Percentiles rank a stretch among this genome's conserved stretches.
Evolutionary conservation across 2,113 vertebrate species (phyloP).

Genomic region (Drymodes brunneopygia): DNA sequence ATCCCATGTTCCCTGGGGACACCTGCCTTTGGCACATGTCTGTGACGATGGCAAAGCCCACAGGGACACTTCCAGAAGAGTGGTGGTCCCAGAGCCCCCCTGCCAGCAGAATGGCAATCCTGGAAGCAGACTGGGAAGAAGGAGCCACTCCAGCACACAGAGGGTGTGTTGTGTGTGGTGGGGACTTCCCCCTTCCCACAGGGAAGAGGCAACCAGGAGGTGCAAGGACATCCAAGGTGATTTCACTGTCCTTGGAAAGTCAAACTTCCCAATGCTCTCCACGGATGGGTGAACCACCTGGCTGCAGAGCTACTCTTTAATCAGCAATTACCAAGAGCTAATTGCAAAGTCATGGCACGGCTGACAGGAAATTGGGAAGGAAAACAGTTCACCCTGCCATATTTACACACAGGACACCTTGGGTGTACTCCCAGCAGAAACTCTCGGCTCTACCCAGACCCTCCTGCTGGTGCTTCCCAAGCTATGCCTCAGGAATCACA

Average conservation of each 20-base stretch:
- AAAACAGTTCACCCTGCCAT: neutral
- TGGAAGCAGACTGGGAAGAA: neutral
- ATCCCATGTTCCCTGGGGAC: neutral
- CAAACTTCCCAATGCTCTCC: neutral
- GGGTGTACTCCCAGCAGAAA: neutral
- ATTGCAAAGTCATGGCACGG: neutral
- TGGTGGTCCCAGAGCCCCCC: fast-evolving
- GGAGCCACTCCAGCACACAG: neutral
- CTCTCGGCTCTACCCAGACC: neutral
- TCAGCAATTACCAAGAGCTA: neutral
- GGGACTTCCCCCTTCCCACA: neutral
- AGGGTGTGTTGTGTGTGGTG: neutral
- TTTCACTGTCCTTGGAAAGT: neutral
- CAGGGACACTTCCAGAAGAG: neutral
- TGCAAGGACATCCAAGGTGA: neutral
- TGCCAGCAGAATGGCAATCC: neutral
- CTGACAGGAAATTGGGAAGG: neutral
- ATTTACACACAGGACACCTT: neutral
- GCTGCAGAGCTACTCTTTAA: neutral
- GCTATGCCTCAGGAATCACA: neutral
- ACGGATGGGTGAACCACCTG: neutral
- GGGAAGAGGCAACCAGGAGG: neutral
- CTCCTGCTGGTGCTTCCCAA: fast-evolving
- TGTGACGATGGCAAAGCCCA: fast-evolving
- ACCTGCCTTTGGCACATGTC: neutral